Evolutionary conservation across 2,113 vertebrate species (phyloP).

Genomic region (Hippocampus mohnikei): DNA sequence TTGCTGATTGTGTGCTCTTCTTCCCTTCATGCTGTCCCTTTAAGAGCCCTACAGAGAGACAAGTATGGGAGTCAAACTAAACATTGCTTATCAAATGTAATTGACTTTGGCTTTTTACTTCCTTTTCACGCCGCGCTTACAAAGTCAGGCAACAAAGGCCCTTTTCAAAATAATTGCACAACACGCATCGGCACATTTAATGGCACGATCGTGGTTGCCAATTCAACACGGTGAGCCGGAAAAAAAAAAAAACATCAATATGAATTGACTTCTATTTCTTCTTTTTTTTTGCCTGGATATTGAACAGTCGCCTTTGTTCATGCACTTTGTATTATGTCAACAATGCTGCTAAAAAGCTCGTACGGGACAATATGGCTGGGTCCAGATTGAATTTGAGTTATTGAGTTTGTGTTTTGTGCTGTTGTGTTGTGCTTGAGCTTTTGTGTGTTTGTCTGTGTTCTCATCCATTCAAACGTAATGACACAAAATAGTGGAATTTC

Average conservation of each 20-base stretch:
- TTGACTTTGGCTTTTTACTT: conserved; percentile 96
- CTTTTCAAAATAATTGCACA: background rate
- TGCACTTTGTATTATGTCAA: conserved; percentile 1
- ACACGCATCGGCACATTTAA: conserved; percentile 10
- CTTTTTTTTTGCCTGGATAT: background rate
- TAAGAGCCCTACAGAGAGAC: conserved; percentile 99
- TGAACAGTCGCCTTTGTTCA: conserved; percentile 26
- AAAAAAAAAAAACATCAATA: conserved; percentile 12
- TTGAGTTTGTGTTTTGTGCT: conserved; percentile 32
- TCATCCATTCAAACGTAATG: background rate
- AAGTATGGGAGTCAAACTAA: conserved; percentile 99
- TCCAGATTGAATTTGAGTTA: conserved; percentile 31
- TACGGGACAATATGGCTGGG: conserved; percentile 62
- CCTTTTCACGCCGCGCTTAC: conserved; percentile 77
- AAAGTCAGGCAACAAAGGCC: conserved; percentile 24
- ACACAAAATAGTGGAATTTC: background rate
- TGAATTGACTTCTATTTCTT: conserved; percentile 24
- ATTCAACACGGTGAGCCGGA: conserved; percentile 21
- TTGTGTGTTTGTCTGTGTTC: conserved; percentile 6
- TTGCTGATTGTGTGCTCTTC: conserved; percentile 90
- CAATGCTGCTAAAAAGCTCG: conserved; percentile 35
- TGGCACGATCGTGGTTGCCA: conserved; percentile 14
- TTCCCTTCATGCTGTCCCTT: conserved; percentile 98
- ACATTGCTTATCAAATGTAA: conserved; percentile 99
- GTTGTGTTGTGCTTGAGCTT: conserved; percentile 21